Evolutionary conservation across 2,797 vertebrate genomes (phyloP), one percentile per base, ranked within the genome.

Genomic region (Bradypodion ventrale): DNA sequence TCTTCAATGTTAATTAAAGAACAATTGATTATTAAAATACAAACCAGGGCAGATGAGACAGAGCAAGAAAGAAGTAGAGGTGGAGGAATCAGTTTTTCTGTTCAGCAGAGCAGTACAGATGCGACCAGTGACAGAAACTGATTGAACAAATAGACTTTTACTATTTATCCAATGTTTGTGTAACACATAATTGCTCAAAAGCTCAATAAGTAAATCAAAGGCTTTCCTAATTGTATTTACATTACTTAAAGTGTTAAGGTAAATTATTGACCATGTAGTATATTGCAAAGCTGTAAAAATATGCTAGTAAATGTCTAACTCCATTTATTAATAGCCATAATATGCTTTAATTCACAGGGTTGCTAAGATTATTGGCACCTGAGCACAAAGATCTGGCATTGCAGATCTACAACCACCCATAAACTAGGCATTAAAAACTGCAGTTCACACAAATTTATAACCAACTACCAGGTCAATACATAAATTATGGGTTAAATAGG

Each of bases 1-100:
- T 85, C 84, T 79, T 93, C 85, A 60, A 89, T 86, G 87, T 89
- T 93, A 93, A 93, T 93, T 92, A 90, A 91, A 88, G 72, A 87
- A 21, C 62, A 90, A 92, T 93, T 93, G 89, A 90, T 88, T 89
- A 91, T 90, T 87, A 78, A 86, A 93, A 88, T n/a, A 59, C 75
- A 82, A 89, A 37, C 27, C 27, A 70, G 32, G 52, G 4, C 27
- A 23, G 46, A 89, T 82, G 70, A 87, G 72, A 80, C 85, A 60
- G 66, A 79, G 16, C 3, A 35, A 29, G 46, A 21, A 23, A 52
- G 23, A 68, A 27, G 23, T 73, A 27, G 23, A 32, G 32, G 32
- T 0, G 49, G n/a, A 4, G 1, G 68, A n/a, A 83, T 8, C 7
- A 44, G 83, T n/a, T 81, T 15, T 56, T 72, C 59, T 76, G 80